Evolutionary conservation across 37 sponge, comb jelly and placozoan species (phyloP).

Genomic region (Agelas oroides): DNA sequence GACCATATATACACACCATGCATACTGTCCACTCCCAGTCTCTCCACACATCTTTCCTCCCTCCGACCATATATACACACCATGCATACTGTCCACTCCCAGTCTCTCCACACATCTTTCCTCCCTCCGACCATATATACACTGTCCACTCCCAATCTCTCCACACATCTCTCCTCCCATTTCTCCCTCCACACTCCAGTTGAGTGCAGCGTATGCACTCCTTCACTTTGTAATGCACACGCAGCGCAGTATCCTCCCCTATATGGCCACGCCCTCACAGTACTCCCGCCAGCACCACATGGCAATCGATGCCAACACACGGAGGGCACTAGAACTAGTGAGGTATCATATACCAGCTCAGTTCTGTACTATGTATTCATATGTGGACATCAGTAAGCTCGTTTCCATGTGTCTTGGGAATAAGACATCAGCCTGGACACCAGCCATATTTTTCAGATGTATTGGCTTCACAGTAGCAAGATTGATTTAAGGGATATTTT

Average conservation of each 20-base stretch:
- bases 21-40: too few relatives aligned
- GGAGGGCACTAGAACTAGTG: constrained; percentile 78
- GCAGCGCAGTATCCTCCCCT: constrained; percentile 48
- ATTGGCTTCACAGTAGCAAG: too few relatives aligned
- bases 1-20: too few relatives aligned
- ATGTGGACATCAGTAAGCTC: neutral
- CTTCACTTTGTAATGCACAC: constrained; percentile 68
- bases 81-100: too few relatives aligned
- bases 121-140: too few relatives aligned
- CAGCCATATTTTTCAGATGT: too few relatives aligned
- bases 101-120: too few relatives aligned
- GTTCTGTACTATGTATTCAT: neutral
- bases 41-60: too few relatives aligned
- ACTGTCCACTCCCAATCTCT: too few relatives aligned
- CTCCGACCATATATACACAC: too few relatives aligned
- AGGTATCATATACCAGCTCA: constrained; percentile 48
- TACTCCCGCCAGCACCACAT: constrained; percentile 65
- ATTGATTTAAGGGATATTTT: too few relatives aligned
- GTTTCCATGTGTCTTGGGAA: neutral
- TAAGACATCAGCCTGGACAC: neutral
- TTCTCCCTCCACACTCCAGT: constrained; percentile 29
- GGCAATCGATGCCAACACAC: constrained; percentile 83
- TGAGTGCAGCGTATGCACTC: constrained; percentile 55
- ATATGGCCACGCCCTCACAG: constrained; percentile 44
- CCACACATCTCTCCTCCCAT: too few relatives aligned